Conservation (phyloP, 1,140 invertebrate species). For the Phymorhynchus buccinoides region DNA sequence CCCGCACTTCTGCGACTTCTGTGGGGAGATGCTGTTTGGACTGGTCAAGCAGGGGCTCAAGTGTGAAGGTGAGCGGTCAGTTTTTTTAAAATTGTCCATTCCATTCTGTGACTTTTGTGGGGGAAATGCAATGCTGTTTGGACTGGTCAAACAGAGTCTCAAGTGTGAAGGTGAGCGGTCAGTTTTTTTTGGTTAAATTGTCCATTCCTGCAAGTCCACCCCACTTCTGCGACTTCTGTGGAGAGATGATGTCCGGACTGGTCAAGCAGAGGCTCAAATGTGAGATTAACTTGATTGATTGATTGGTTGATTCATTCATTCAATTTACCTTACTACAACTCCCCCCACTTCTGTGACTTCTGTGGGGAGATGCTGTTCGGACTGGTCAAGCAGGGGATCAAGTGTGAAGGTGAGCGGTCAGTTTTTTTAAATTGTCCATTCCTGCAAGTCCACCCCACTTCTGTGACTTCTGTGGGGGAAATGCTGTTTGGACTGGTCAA, state of each 20-base stretch:
- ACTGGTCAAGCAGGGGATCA: constrained; percentile 85
- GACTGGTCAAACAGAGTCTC: constrained; percentile 87
- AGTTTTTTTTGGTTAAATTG: too few relatives aligned
- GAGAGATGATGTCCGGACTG: constrained; percentile 98
- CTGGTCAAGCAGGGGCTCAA: constrained; percentile 85
- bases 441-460: constrained; percentile 85
- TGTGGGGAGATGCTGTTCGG: constrained; percentile 99
- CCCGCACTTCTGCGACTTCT: constrained; percentile 96
- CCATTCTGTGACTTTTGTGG: constrained; percentile 99
- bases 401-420: constrained; percentile 33
- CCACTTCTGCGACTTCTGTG: constrained; percentile 98
- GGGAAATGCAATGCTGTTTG: constrained; percentile 99
- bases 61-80: constrained; percentile 38
- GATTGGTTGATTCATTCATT: too few relatives aligned
- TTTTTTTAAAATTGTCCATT: too few relatives aligned
- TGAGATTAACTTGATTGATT: too few relatives aligned
- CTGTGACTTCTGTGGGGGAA: constrained; percentile 97
- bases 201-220: constrained; percentile 85
- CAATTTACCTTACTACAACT: constrained; percentile 12
- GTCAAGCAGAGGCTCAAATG: constrained; percentile 82
- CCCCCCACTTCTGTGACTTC: constrained; percentile 94
- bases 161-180: constrained; percentile 34
- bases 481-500: constrained; percentile 98
- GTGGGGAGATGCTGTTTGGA: constrained; percentile 99
- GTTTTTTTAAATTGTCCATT: too few relatives aligned